A percentile compares a stretch with the other conserved stretches of the same genome.
Conservation (phyloP, 2,113 vertebrate genomes). For the Sigmodon hispidus region DNA sequence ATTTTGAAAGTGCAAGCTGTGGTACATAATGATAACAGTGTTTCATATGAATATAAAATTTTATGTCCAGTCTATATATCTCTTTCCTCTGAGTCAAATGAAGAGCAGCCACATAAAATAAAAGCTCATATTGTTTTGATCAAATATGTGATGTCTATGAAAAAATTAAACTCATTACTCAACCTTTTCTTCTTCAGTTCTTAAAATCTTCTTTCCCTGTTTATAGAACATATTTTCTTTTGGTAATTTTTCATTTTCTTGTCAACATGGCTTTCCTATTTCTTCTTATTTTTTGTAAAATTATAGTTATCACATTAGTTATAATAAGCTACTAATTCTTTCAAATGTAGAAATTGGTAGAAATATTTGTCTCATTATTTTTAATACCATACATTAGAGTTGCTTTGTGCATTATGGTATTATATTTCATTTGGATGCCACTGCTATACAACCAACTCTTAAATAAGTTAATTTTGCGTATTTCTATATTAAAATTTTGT, state of each 20-base stretch:
- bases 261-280: slow-evolving; percentile 21
- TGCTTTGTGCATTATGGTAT: slow-evolving; percentile 18
- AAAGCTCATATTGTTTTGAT: slow-evolving; percentile 51
- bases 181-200: not conserved
- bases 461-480: slow-evolving; percentile 4
- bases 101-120: slow-evolving; percentile 22
- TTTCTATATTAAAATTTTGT: slow-evolving; percentile 6
- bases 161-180: slow-evolving; percentile 2
- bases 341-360: slow-evolving; percentile 26
- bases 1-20: not conserved
- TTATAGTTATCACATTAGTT: slow-evolving; percentile 2
- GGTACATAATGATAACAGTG: not conserved
- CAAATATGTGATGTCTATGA: slow-evolving; percentile 32
- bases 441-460: slow-evolving; percentile 14
- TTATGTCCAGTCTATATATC: not conserved
- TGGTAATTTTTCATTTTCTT: slow-evolving; percentile 23
- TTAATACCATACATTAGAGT: slow-evolving; percentile 16
- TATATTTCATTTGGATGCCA: slow-evolving; percentile 49
- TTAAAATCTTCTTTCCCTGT: not conserved
- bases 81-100: slow-evolving; percentile 39
- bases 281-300: slow-evolving; percentile 40
- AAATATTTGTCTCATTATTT: slow-evolving; percentile 39
- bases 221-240: slow-evolving; percentile 27
- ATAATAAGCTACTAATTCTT: slow-evolving; percentile 13
- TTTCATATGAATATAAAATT: slow-evolving; percentile 49